Evolutionary conservation across 2,797 vertebrate species (phyloP).

Genomic region (Myiotriccus ornatus): DNA sequence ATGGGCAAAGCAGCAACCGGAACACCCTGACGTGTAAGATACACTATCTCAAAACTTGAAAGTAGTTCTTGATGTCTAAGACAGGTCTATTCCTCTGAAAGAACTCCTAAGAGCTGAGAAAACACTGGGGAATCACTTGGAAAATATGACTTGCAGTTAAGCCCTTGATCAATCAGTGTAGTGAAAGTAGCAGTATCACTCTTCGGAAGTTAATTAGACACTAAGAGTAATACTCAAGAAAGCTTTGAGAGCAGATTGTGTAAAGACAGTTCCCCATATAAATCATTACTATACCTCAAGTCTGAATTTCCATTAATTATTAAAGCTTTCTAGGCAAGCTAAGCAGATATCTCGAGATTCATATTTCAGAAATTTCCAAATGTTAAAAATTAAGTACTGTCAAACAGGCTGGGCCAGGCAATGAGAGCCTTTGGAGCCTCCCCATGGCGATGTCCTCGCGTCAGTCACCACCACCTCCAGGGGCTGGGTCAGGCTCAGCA

Average conservation of each 20-base stretch:
- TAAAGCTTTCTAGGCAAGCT: conserved; percentile 71
- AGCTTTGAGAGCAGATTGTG: conserved; percentile 63
- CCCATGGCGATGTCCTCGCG: background rate
- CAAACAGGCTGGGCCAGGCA: conserved; percentile 13
- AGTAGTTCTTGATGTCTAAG: conserved; percentile 1
- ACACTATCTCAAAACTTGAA: background rate
- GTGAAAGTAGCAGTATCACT: conserved; percentile 61
- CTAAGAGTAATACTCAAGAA: conserved; percentile 68
- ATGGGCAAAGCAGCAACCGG: background rate
- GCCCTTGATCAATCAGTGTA: conserved; percentile 72
- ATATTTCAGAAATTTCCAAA: conserved; percentile 67
- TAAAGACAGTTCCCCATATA: conserved; percentile 59
- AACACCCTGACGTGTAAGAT: background rate
- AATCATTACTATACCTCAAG: conserved; percentile 68
- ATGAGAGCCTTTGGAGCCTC: background rate
- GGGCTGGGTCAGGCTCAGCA: background rate
- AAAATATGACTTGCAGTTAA: conserved; percentile 69
- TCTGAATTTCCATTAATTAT: conserved; percentile 77
- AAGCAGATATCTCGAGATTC: conserved; percentile 68
- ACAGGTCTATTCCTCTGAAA: conserved; percentile 31
- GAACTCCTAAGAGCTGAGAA: conserved; percentile 55
- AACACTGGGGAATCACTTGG: conserved; percentile 58
- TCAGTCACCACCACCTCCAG: background rate
- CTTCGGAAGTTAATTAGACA: conserved; percentile 74
- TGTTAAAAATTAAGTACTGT: conserved; percentile 65